Evolutionary conservation across 2,797 vertebrate genomes (phyloP).

Genomic region (Acanthurus leucopareius): DNA sequence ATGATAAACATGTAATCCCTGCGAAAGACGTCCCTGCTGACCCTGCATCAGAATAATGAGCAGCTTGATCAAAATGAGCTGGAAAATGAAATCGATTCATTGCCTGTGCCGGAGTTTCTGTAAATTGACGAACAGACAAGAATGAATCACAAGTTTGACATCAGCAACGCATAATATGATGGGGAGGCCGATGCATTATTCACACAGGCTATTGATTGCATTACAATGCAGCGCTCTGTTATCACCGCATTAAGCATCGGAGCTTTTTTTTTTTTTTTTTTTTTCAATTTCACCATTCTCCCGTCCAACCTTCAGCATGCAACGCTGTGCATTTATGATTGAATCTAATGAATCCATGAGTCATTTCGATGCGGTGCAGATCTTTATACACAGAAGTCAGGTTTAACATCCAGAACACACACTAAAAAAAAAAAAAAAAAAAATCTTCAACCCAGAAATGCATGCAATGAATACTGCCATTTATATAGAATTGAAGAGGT

Average conservation of each 20-base stretch:
- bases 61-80: conserved; percentile 52
- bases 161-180: conserved; percentile 67
- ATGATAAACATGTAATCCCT: conserved; percentile 50
- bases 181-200: conserved; percentile 57
- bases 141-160: conserved; percentile 71
- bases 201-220: conserved; percentile 60
- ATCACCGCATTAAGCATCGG: conserved; percentile 44
- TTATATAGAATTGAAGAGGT: conserved; percentile 53
- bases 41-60: conserved; percentile 52
- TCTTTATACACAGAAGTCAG: conserved; percentile 11
- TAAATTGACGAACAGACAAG: conserved; percentile 66
- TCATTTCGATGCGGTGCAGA: not conserved
- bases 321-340: conserved; percentile 20
- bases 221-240: conserved; percentile 50
- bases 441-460: conserved; percentile 29
- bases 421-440: conserved; percentile 10
- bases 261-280: conserved; percentile 6
- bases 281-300: conserved; percentile 3
- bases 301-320: not conserved
- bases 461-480: conserved; percentile 43
- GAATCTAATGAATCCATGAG: not conserved
- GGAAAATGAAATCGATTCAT: conserved; percentile 64
- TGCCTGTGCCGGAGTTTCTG: conserved; percentile 52
- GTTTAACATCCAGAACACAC: conserved; percentile 28
- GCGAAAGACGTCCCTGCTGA: conserved; percentile 36